Conservation (phyloP, 2,797 vertebrate species). For the Rhinoraja longicauda region DNA sequence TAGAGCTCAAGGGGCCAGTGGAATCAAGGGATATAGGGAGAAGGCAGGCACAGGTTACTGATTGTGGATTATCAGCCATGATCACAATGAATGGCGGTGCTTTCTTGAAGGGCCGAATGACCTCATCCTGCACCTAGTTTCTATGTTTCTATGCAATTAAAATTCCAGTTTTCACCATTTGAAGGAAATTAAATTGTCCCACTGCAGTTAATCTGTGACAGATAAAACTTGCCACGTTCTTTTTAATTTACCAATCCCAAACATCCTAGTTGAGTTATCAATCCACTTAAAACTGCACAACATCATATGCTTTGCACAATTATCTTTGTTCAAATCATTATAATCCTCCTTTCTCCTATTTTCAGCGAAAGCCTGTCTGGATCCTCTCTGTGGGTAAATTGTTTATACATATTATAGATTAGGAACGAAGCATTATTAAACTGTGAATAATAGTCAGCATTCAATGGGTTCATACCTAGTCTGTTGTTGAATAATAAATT, state of each 20-base stretch:
- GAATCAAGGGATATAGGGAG: too few relatives aligned
- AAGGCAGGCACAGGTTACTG: too few relatives aligned
- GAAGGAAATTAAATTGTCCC: neutral
- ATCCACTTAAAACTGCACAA: neutral
- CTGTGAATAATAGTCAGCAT: neutral
- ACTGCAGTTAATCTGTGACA: neutral
- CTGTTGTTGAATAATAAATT: neutral
- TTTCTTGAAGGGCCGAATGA: too few relatives aligned
- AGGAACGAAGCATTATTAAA: neutral
- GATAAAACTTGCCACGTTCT: neutral
- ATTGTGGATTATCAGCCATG: too few relatives aligned
- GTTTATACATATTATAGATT: neutral
- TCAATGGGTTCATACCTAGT: neutral
- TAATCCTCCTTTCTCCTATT: neutral
- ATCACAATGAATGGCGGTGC: too few relatives aligned
- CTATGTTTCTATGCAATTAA: too few relatives aligned
- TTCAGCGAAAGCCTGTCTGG: neutral
- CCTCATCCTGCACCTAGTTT: too few relatives aligned
- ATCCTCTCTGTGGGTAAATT: neutral
- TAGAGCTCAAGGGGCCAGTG: too few relatives aligned
- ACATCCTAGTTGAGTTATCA: neutral
- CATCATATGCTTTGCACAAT: neutral
- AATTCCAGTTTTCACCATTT: neutral
- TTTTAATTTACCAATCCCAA: neutral
- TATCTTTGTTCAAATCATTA: neutral